These are phyloP conservation scores for Maniola hyperantus DNA, from an alignment of 2,888 invertebrate species.

Conservation along the genomic window DNA sequence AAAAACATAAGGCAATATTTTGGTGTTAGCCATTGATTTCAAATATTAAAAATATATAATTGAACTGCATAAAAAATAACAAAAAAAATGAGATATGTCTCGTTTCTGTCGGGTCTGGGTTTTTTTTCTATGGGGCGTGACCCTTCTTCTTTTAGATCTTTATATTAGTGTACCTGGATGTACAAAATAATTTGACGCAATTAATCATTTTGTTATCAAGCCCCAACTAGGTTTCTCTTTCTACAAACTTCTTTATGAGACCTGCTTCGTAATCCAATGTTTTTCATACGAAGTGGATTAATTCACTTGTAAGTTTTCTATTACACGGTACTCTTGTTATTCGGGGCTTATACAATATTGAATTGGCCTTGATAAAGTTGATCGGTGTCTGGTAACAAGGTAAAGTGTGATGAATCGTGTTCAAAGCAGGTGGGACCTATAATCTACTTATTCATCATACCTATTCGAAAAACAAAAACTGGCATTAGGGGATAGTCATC, in stretches of 20 bases:
- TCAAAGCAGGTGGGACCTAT: neutral
- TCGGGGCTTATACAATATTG: constrained; percentile 1
- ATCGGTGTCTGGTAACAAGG: neutral
- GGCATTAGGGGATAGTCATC: too few species aligned
- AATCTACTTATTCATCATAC: too few species aligned
- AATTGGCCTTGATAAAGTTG: constrained; percentile 11
- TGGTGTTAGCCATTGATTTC: too few species aligned
- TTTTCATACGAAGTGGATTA: constrained; percentile 31
- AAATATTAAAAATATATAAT: too few species aligned
- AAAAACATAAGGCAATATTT: too few species aligned
- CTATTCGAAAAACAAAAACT: too few species aligned
- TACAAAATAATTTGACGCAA: neutral
- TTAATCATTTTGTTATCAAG: neutral
- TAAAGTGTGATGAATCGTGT: neutral
- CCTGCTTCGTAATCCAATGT: constrained; percentile 21
- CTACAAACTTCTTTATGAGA: neutral
- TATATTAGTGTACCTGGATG: too few species aligned
- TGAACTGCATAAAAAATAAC: too few species aligned
- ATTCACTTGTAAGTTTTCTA: constrained; percentile 32
- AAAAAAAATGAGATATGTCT: too few species aligned
- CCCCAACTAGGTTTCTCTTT: neutral
- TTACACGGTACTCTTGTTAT: constrained; percentile 18
- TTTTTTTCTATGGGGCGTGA: too few species aligned
- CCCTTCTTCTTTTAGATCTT: too few species aligned
- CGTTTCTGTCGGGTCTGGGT: too few species aligned